Conservation (phyloP, 2,797 vertebrate genomes). For the Carcharodon carcharias region DNA sequence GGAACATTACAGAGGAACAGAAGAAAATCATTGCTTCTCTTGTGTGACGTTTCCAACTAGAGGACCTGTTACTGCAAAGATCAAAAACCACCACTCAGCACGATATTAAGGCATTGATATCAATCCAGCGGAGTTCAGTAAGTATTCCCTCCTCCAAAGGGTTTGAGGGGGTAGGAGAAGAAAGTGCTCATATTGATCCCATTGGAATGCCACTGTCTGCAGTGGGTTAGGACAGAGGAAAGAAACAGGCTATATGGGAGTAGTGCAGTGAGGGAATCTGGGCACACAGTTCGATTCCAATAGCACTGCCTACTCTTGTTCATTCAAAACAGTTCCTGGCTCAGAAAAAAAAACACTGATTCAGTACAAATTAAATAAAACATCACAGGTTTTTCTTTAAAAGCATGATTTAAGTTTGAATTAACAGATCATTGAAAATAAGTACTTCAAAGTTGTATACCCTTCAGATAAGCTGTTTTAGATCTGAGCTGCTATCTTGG, state of each 20-base stretch:
- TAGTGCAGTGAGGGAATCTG: background rate
- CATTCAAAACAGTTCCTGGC: background rate
- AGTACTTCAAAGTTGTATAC: background rate
- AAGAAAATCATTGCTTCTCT: background rate
- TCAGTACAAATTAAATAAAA: slow-evolving; percentile 20
- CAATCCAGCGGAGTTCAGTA: background rate
- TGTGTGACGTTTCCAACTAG: background rate
- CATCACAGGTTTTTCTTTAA: background rate
- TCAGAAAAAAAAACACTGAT: background rate
- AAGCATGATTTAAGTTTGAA: background rate
- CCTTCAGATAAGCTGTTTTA: background rate
- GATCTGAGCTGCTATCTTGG: no score
- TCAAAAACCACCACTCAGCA: background rate
- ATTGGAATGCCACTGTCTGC: no score
- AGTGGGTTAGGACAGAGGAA: no score
- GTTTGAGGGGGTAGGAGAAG: no score
- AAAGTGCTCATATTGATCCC: background rate
- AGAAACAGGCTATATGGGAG: no score
- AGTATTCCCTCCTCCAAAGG: background rate
- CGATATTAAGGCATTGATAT: background rate
- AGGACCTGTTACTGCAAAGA: background rate
- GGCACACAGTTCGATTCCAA: background rate
- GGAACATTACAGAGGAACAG: background rate
- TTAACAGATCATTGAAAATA: slow-evolving; percentile 14
- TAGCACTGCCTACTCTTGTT: background rate